These are phyloP conservation scores for Leptopilina syphax DNA, from an alignment of 2,888 invertebrate genomes.

Conservation along the genomic window DNA sequence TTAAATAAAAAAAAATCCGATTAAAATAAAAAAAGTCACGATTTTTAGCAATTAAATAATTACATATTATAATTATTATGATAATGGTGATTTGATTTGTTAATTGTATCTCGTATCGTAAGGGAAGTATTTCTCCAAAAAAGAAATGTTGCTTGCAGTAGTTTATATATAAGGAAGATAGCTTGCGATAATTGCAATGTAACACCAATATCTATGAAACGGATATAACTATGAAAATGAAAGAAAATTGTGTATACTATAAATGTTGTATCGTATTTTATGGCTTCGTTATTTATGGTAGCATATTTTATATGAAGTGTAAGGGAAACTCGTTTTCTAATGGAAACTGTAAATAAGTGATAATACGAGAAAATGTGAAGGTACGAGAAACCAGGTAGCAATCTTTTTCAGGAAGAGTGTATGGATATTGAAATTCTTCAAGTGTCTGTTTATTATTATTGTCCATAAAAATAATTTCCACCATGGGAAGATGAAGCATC, in stretches of 20 bases:
- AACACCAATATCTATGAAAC: no score
- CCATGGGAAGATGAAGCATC: neutral
- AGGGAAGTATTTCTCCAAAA: no score
- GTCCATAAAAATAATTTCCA: conserved; percentile 1
- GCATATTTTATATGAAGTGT: conserved; percentile 32
- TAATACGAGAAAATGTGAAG: conserved; percentile 15
- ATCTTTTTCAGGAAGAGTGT: conserved; percentile 24
- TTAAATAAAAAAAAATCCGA: no score
- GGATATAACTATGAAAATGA: no score
- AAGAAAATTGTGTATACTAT: conserved; percentile 4
- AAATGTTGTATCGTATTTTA: conserved; percentile 29
- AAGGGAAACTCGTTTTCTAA: conserved; percentile 33
- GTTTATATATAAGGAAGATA: no score
- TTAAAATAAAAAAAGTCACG: no score
- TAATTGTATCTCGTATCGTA: no score
- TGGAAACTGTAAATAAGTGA: conserved; percentile 35
- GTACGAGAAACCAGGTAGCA: conserved; percentile 10
- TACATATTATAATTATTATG: no score
- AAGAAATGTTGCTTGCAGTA: no score
- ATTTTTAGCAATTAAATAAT: no score
- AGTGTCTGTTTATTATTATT: conserved; percentile 18
- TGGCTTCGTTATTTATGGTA: conserved; percentile 15
- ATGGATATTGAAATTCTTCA: conserved; percentile 24
- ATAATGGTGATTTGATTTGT: no score
- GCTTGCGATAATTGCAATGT: no score